Percentiles rank a stretch among this genome's conserved stretches.
Evolutionary conservation across 2,797 vertebrate genomes (phyloP).

Genomic region (Denticeps clupeoides): DNA sequence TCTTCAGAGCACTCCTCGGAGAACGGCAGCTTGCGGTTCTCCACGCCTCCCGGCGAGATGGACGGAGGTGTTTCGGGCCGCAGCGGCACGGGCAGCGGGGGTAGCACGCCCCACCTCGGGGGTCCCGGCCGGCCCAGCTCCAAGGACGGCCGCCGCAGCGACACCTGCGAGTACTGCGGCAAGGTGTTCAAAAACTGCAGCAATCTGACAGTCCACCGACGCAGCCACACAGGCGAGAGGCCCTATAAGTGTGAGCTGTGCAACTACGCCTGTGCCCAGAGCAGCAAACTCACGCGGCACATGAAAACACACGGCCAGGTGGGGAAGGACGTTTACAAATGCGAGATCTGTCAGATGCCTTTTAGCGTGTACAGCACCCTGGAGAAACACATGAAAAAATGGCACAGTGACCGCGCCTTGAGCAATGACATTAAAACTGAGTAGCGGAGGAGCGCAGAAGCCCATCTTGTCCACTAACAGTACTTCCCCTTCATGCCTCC

Average conservation of each 20-base stretch:
- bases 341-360: conserved; percentile 99
- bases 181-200: conserved; percentile 99
- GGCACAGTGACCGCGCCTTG: conserved; percentile 99
- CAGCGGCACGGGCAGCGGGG: conserved; percentile 94
- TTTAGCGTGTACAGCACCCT: conserved; percentile 99
- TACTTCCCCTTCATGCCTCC: conserved; percentile 35
- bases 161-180: conserved; percentile 98
- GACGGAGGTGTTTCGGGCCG: conserved; percentile 95
- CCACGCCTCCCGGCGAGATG: conserved; percentile 93
- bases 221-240: conserved; percentile 98
- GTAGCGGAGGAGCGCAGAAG: conserved; percentile 80
- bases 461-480: conserved; percentile 41
- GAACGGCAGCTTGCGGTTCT: conserved; percentile 98
- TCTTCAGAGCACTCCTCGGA: conserved; percentile 98
- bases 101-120: conserved; percentile 96
- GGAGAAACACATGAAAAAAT: conserved; percentile 99
- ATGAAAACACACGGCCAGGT: conserved; percentile 99
- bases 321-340: conserved; percentile 99
- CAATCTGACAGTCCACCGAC: conserved; percentile 99
- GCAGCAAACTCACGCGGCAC: conserved; percentile 99
- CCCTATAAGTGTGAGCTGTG: conserved; percentile 99
- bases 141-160: conserved; percentile 96
- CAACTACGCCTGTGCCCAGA: conserved; percentile 99
- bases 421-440: conserved; percentile 99
- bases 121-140: conserved; percentile 89